These are phyloP conservation scores for Cosmopolites sordidus DNA, from an alignment of 2,888 invertebrate species.

Conservation along the genomic window DNA sequence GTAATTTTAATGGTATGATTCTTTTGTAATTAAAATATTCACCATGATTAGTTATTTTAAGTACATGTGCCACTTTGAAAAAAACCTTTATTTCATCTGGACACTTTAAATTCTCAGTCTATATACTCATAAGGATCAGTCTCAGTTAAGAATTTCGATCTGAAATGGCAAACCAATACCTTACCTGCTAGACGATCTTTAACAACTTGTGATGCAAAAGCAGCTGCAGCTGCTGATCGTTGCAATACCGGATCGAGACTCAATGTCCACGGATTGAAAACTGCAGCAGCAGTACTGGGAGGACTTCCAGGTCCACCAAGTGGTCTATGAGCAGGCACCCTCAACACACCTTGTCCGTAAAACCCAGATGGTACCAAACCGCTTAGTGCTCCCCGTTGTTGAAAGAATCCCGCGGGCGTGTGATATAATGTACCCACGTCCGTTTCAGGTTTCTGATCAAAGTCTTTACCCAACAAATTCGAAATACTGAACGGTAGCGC, in stretches of 20 bases:
- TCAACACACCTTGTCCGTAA: constrained; percentile 67
- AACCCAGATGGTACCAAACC: constrained; percentile 47
- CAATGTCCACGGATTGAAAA: constrained; percentile 51
- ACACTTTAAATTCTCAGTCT: constrained; percentile 1
- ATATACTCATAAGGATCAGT: background rate
- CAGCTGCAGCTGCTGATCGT: constrained; percentile 65
- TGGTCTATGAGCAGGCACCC: constrained; percentile 77
- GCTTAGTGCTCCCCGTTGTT: constrained; percentile 39
- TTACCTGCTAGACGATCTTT: constrained; percentile 80
- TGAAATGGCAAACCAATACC: too few species aligned
- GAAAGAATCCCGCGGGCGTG: constrained; percentile 39
- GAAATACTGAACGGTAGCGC: constrained; percentile 78
- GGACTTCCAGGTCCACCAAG: constrained; percentile 52
- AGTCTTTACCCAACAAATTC: constrained; percentile 51
- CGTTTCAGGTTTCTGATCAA: constrained; percentile 50
- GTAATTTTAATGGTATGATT: too few species aligned
- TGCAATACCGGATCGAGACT: constrained; percentile 60
- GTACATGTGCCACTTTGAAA: too few species aligned
- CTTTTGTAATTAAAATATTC: too few species aligned
- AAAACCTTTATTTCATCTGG: too few species aligned
- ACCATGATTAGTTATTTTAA: too few species aligned
- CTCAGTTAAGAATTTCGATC: constrained; percentile 1
- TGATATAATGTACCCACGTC: constrained; percentile 34
- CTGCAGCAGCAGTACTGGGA: constrained; percentile 33
- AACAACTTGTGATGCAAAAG: constrained; percentile 75